Percentiles rank a stretch among this genome's conserved stretches.
Evolutionary conservation across 2,113 vertebrate species (phyloP).

Genomic region (Neoarius graeffei): DNA sequence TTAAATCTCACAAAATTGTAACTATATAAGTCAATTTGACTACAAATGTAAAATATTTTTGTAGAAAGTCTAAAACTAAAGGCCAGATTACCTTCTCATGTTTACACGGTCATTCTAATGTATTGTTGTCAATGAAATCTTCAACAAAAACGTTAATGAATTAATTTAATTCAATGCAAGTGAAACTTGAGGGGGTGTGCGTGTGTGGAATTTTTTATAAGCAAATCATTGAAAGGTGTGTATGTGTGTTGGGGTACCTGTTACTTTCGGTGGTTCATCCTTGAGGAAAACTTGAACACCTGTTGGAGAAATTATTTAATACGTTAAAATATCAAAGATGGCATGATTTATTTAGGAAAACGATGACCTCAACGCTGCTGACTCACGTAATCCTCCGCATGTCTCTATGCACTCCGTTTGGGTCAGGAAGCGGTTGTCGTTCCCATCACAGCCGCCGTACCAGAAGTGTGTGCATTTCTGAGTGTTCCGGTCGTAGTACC

Average conservation of each 20-base stretch:
- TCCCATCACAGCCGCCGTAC: constrained; percentile 72
- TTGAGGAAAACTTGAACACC: constrained; percentile 4
- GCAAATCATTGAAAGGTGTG: background rate
- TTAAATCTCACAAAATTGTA: too few species aligned
- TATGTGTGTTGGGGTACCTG: constrained; percentile 34
- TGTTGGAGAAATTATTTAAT: background rate
- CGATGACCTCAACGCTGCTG: background rate
- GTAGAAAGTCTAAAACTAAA: too few species aligned
- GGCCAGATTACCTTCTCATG: too few species aligned
- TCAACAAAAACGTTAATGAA: too few species aligned
- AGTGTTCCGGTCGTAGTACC: constrained; percentile 68
- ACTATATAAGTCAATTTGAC: too few species aligned
- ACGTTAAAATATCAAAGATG: too few species aligned
- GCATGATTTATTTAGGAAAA: background rate
- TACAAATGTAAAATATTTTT: too few species aligned
- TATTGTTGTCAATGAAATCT: background rate
- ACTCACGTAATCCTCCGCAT: constrained; percentile 66
- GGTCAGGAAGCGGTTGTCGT: constrained; percentile 68
- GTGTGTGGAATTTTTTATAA: too few species aligned
- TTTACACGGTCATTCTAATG: background rate
- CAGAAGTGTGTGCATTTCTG: constrained; percentile 71
- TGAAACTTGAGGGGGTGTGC: too few species aligned
- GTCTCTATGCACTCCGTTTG: constrained; percentile 67
- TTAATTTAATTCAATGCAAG: too few species aligned
- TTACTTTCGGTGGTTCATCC: background rate